Percentiles rank a stretch among this genome's conserved stretches.
Conservation (phyloP, 2,797 vertebrate species). For the Karalla daura region DNA sequence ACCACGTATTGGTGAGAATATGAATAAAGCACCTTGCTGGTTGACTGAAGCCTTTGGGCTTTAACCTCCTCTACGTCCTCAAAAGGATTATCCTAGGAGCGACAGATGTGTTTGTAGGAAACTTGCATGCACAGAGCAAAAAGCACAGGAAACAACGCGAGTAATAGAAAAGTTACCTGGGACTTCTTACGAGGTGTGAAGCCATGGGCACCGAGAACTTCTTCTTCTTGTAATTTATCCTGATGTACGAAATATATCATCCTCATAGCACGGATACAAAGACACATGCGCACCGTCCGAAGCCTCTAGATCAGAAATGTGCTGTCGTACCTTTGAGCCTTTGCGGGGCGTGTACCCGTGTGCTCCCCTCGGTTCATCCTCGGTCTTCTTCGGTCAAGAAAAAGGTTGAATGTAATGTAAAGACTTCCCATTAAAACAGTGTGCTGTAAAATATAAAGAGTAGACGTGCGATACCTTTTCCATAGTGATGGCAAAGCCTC, state of each 20-base stretch:
- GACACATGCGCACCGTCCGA: neutral
- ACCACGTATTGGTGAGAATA: no score
- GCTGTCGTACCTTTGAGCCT: slow-evolving; percentile 52
- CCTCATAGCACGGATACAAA: neutral
- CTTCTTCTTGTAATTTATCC: slow-evolving; percentile 52
- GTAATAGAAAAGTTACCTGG: slow-evolving; percentile 59
- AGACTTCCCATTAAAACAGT: neutral
- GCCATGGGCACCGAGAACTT: slow-evolving; percentile 28
- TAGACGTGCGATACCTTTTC: slow-evolving; percentile 47
- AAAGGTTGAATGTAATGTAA: neutral
- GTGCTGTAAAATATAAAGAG: neutral
- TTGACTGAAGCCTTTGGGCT: slow-evolving; percentile 5
- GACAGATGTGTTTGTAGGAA: neutral
- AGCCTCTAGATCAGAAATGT: neutral
- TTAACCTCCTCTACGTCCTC: slow-evolving; percentile 29
- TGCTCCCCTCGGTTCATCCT: slow-evolving; percentile 46
- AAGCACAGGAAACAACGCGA: neutral
- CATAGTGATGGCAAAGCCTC: slow-evolving; percentile 55
- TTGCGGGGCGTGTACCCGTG: slow-evolving; percentile 52
- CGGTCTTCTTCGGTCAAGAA: slow-evolving; percentile 10
- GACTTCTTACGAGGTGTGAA: slow-evolving; percentile 41
- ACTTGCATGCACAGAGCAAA: no score
- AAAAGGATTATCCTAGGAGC: slow-evolving; percentile 36
- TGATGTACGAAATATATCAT: neutral
- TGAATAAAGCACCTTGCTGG: slow-evolving; percentile 31